Conservation (phyloP, 2,888 invertebrate species). For the Acanthoscelides obtectus region DNA sequence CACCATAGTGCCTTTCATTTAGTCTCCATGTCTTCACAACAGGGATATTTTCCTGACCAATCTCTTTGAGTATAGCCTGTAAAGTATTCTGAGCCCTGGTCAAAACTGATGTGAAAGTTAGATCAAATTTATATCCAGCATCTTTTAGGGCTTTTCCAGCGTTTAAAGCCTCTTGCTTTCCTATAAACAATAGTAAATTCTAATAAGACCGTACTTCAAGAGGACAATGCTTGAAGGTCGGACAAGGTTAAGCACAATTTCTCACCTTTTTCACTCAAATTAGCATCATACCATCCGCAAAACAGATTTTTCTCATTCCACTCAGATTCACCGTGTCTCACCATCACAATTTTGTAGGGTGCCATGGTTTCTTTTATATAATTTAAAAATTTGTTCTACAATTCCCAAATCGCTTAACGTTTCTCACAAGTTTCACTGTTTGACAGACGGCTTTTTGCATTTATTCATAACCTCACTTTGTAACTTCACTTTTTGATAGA, state of each 20-base stretch:
- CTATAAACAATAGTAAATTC: conserved; percentile 38
- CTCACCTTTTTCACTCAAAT: conserved; percentile 56
- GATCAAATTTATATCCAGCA: conserved; percentile 55
- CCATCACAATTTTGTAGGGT: conserved; percentile 57
- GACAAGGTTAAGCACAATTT: conserved; percentile 30
- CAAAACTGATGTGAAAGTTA: conserved; percentile 61
- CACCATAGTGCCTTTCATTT: conserved; percentile 63
- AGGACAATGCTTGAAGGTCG: conserved; percentile 15
- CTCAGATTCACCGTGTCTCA: conserved; percentile 62
- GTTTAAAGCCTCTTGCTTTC: conserved; percentile 54
- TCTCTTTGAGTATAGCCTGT: conserved; percentile 54
- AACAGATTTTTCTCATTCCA: conserved; percentile 61
- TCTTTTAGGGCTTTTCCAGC: conserved; percentile 61
- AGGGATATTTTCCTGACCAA: conserved; percentile 54
- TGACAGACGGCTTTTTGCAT: background rate
- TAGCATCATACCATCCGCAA: conserved; percentile 61
- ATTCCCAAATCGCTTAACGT: too few relatives aligned
- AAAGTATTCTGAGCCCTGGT: conserved; percentile 59
- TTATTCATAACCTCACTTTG: background rate
- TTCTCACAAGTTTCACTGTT: too few relatives aligned
- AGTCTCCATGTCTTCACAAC: conserved; percentile 58
- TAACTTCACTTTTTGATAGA: background rate
- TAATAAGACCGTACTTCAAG: background rate
- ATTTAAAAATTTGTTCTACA: background rate
- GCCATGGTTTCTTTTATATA: background rate